These are phyloP conservation scores for Syncerus caffer DNA, from an alignment of 2,797 vertebrate genomes.

Conservation along the genomic window DNA sequence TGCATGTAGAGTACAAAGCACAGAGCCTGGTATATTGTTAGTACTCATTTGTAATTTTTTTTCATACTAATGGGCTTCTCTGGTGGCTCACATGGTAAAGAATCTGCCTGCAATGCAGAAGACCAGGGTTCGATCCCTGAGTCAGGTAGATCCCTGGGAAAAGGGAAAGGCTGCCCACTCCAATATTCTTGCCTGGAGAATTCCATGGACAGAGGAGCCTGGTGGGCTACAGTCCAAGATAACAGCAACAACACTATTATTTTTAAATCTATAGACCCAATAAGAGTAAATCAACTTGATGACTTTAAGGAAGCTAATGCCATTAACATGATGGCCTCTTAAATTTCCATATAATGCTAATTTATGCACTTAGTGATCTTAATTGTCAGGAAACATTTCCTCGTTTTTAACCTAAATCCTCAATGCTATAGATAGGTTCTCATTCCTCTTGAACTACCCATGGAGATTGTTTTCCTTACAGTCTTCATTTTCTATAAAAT, in stretches of 20 bases:
- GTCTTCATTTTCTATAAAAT: conserved; percentile 53
- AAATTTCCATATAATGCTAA: conserved; percentile 24
- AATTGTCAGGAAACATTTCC: conserved; percentile 28
- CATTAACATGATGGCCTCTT: conserved; percentile 29
- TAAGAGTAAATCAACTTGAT: not conserved
- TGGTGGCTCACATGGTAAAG: not conserved
- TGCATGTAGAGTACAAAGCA: not conserved
- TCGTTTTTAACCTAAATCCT: conserved; percentile 52
- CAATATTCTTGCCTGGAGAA: not conserved
- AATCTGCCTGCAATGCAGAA: not conserved
- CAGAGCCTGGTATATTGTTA: not conserved
- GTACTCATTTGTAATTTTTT: not conserved
- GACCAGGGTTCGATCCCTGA: not conserved
- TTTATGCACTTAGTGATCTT: conserved; percentile 12
- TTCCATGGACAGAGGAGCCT: not conserved
- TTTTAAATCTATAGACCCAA: not conserved
- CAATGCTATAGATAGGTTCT: conserved; percentile 41
- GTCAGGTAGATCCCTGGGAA: not conserved
- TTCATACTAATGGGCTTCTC: not conserved
- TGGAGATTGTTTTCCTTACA: conserved; percentile 44
- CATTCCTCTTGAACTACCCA: conserved; percentile 33
- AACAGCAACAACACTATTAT: not conserved
- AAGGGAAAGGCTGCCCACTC: not conserved
- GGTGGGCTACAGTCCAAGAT: not conserved
- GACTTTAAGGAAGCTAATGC: not conserved